Percentiles rank a stretch among this genome's conserved stretches.
phyloP scores from a whole-genome alignment of 1,140 invertebrate species.

The Archivesica marissinica region DNA sequence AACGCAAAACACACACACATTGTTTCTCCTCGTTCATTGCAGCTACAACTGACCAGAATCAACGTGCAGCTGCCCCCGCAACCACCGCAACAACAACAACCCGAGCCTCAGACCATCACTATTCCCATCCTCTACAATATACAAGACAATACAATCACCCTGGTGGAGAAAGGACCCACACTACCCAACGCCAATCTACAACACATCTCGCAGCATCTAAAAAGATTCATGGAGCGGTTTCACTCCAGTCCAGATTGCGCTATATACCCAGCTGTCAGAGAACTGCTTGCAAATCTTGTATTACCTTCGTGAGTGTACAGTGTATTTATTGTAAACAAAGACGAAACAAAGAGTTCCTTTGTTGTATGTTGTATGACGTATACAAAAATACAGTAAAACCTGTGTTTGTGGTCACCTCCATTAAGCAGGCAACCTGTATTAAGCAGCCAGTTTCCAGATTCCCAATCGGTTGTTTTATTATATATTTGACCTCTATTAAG shows the following conservation, averaged over 20 bases:
- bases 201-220: slow-evolving; percentile 88
- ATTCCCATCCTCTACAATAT: slow-evolving; percentile 95
- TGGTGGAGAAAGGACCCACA: slow-evolving; percentile 90
- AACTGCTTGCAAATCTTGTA: slow-evolving; percentile 91
- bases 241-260: slow-evolving; percentile 90
- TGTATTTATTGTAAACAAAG: too few relatives aligned
- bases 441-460: too few relatives aligned
- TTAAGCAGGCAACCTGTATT: too few relatives aligned
- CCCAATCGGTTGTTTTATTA: too few relatives aligned
- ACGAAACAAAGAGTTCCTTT: too few relatives aligned
- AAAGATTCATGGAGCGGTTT: slow-evolving; percentile 89
- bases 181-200: slow-evolving; percentile 70
- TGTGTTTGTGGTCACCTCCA: too few relatives aligned
- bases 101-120: slow-evolving; percentile 91
- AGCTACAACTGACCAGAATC: slow-evolving; percentile 93
- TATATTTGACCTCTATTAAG: too few relatives aligned
- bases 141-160: slow-evolving; percentile 91
- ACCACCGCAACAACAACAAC: slow-evolving; percentile 85
- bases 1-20: too few relatives aligned
- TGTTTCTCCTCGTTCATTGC: slow-evolving; percentile 66
- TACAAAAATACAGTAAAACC: too few relatives aligned
- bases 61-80: slow-evolving; percentile 82
- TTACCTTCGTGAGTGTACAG: slow-evolving; percentile 64
- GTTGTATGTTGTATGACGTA: too few relatives aligned
- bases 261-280: slow-evolving; percentile 93